phyloP scores from a whole-genome alignment of 2,113 vertebrate species.

The Carassius gibelio region DNA sequence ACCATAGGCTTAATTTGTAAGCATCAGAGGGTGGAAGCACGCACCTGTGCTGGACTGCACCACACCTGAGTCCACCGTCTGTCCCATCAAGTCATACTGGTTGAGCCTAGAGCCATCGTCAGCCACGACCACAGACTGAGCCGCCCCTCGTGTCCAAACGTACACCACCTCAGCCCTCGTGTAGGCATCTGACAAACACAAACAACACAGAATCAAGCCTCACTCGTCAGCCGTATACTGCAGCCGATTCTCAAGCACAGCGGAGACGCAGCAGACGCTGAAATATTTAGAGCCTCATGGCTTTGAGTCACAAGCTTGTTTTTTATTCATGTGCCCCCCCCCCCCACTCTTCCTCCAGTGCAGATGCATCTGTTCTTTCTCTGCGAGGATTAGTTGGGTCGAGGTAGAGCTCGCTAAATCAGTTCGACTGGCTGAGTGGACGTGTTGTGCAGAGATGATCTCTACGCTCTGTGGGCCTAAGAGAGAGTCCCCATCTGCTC shows the following conservation, averaged over 20 bases:
- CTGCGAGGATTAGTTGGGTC: conserved; percentile 58
- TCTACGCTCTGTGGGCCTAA: not conserved
- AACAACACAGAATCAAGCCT: conserved; percentile 9
- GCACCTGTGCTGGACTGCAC: conserved; percentile 96
- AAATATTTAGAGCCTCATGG: conserved; percentile 78
- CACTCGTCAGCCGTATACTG: not conserved
- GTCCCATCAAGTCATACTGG: conserved; percentile 96
- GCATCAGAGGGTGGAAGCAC: conserved; percentile 36
- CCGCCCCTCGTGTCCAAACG: conserved; percentile 92
- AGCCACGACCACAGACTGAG: conserved; percentile 93
- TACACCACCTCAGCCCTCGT: conserved; percentile 96
- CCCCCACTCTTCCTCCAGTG: conserved; percentile 11
- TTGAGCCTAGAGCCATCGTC: conserved; percentile 96
- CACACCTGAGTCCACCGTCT: conserved; percentile 94
- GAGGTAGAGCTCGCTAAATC: not conserved
- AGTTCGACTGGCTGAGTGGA: not conserved
- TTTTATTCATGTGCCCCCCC: conserved; percentile 62
- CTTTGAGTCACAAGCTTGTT: conserved; percentile 58
- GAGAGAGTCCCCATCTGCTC: not conserved
- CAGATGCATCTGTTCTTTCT: conserved; percentile 39
- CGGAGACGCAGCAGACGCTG: conserved; percentile 56
- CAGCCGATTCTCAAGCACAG: conserved; percentile 10
- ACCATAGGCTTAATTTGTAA: not conserved
- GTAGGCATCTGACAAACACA: conserved; percentile 85
- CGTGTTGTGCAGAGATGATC: not conserved